A percentile compares a stretch with the other conserved stretches of the same genome.
phyloP scores from a whole-genome alignment of 2,797 vertebrate species.

The Enteromius paludinosus region DNA sequence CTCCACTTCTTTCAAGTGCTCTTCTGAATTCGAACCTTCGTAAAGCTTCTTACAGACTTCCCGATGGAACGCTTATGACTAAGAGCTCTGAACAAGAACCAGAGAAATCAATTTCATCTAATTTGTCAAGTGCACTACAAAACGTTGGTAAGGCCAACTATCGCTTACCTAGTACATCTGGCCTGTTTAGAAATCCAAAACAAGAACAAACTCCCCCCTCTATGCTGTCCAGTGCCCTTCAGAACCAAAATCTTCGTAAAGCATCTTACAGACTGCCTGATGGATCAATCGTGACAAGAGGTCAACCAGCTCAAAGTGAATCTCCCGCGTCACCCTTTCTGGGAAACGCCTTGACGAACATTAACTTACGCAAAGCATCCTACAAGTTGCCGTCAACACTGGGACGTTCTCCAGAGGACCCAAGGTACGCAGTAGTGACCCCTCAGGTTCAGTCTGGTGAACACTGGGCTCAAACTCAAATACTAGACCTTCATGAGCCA shows the following conservation, averaged over 20 bases:
- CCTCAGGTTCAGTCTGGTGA: slow-evolving; percentile 83
- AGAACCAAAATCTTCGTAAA: slow-evolving; percentile 62
- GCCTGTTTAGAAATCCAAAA: slow-evolving; percentile 57
- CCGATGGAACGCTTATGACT: slow-evolving; percentile 74
- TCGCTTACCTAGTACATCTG: slow-evolving; percentile 62
- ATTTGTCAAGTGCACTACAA: slow-evolving; percentile 75
- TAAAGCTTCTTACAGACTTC: slow-evolving; percentile 75
- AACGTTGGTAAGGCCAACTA: slow-evolving; percentile 75
- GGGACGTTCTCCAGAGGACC: slow-evolving; percentile 67
- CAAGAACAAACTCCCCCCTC: slow-evolving; percentile 54
- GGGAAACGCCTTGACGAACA: slow-evolving; percentile 69
- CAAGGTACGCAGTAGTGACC: slow-evolving; percentile 88
- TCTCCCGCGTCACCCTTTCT: slow-evolving; percentile 59
- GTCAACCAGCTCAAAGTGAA: slow-evolving; percentile 48
- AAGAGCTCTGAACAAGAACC: slow-evolving; percentile 64
- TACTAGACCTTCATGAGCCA: slow-evolving; percentile 72
- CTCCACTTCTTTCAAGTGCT: slow-evolving; percentile 69
- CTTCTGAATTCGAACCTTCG: slow-evolving; percentile 72
- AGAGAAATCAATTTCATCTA: slow-evolving; percentile 63
- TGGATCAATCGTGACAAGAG: slow-evolving; percentile 54
- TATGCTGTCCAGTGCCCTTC: slow-evolving; percentile 59
- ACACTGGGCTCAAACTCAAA: slow-evolving; percentile 80
- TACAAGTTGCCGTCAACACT: slow-evolving; percentile 73
- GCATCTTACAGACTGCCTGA: slow-evolving; percentile 63
- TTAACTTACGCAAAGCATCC: slow-evolving; percentile 70